Base-by-base conservation (phyloP, 2,888 invertebrate species). In the Lamellibrachia columna region DNA sequence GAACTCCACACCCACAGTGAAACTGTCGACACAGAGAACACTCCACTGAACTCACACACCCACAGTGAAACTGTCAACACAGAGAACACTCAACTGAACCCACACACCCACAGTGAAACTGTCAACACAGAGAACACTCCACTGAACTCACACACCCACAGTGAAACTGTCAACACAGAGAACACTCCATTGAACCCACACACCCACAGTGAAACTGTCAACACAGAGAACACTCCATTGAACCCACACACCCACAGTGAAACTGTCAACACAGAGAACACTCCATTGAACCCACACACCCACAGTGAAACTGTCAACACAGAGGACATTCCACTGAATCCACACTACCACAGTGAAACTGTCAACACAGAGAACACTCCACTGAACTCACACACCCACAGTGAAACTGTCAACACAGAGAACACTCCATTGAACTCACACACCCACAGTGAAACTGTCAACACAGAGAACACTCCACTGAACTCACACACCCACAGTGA, bases 51-150 rank as follows among this genome's bases (percentile, higher is more conserved):
- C 60, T 3, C 60, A 60, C 60, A 60, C 60, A 22, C 60, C 60
- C 60, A 60, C 60, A 60, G 60, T 60, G 2, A 60, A 60, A 60
- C 60, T 60, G 60, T 60, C 6, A 60, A 60, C 60, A 55, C 55
- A 60, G 60, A 60, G 60, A 60, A 60, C 60, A 93, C 94, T 9
- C 94, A 95, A 93, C 58, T 94, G 93, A 4, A 95, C 91, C 95
- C 95, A 95, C 2, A 94, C 94, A 91, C 95, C 95, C 28, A 95
- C 91, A 0, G 95, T 95, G 92, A 95, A 95, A 94, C 95, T 95
- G 93, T 90, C 55, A 93, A 60, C 28, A 55, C 53, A 91, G 75
- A 75, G 75, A 75, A 75, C 75, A 75, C 75, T 75, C 22, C 75
- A 75, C 75, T 75, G 75, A 75, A 75, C 75, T 6, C 0, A 75